Base-by-base conservation (phyloP, 2,113 vertebrate species). In the Arizona elegans region DNA sequence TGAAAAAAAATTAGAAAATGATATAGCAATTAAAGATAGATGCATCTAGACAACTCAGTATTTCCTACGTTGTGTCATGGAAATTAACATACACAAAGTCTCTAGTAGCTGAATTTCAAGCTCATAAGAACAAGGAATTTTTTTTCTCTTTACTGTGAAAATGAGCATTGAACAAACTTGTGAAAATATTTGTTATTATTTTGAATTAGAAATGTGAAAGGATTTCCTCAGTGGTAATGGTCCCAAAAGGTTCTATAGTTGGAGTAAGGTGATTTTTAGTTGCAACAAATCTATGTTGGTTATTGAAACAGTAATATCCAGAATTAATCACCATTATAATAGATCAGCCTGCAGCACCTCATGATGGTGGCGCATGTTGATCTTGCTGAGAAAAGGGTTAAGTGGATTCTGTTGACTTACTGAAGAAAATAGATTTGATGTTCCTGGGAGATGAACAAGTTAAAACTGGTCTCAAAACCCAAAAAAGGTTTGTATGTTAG, bases 241-340 rank as follows among this genome's bases (percentile, higher is more conserved):
- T 94, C 92, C 96, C 94, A 12, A 93, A 26, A 96, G 92, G 85
- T 96, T 86, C 70, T 94, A 91, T 93, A 94, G 94, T 70, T 95
- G 94, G 86, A 87, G 58, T 92, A 92, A 56, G 93, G 92, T 92
- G 87, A 92, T 96, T 94, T 95, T 96, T 96, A 96, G 88, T 0
- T 85, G 91, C 19, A 0, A 62, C 89, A 97, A 96, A 86, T 96
- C 93, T 75, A 91, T 95, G 92, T 94, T 95, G 95, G 93, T 94
- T 95, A 96, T 59, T 96, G 95, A 96, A 97, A 94, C 53, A 94
- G 92, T 95, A 96, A 95, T 94, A 95, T 94, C 94, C 96, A 97
- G 95, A 97, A 97, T 97, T 97, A 97, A 96, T 97, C 95, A 96
- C 94, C 93, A 96, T 96, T 97, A 97, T 93, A 92, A 95, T 88